Evolutionary conservation across 2,888 invertebrate genomes (phyloP).

Genomic region (Drosophila mayaguana): DNA sequence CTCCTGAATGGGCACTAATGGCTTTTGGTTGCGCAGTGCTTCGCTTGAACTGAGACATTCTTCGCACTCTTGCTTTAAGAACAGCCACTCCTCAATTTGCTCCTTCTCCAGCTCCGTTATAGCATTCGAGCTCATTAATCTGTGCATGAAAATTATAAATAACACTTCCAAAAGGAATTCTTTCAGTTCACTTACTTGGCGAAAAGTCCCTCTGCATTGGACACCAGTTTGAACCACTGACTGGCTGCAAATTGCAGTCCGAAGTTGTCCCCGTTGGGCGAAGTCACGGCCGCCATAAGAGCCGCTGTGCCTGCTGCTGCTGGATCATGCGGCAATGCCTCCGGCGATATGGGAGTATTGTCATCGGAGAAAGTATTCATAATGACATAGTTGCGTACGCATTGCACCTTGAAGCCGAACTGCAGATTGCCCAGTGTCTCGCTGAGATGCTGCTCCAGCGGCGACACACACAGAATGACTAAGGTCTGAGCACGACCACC

Average conservation of each 20-base stretch:
- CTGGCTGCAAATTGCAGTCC: conserved; percentile 93
- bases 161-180: not conserved
- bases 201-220: conserved; percentile 93
- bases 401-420: conserved; percentile 88
- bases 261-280: conserved; percentile 84
- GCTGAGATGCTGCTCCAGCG: conserved; percentile 88
- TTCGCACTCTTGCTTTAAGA: conserved; percentile 94
- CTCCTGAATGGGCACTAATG: conserved; percentile 85
- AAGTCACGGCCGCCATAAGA: conserved; percentile 32
- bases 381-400: conserved; percentile 90
- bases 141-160: conserved; percentile 22
- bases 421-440: conserved; percentile 90
- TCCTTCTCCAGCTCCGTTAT: conserved; percentile 90
- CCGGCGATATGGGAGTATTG: conserved; percentile 86
- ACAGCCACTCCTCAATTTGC: conserved; percentile 93
- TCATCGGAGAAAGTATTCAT: conserved; percentile 90
- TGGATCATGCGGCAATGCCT: conserved; percentile 44
- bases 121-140: conserved; percentile 89
- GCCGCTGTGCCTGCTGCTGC: conserved; percentile 50
- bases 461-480: conserved; percentile 90
- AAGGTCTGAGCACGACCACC: conserved; percentile 91
- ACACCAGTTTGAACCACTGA: conserved; percentile 92
- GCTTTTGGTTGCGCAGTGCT: conserved; percentile 79
- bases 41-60: conserved; percentile 88
- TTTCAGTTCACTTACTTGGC: conserved; percentile 85